These are phyloP conservation scores for Pachliopta kotzebuea DNA, from an alignment of 2,888 invertebrate species.

Conservation along the genomic window DNA sequence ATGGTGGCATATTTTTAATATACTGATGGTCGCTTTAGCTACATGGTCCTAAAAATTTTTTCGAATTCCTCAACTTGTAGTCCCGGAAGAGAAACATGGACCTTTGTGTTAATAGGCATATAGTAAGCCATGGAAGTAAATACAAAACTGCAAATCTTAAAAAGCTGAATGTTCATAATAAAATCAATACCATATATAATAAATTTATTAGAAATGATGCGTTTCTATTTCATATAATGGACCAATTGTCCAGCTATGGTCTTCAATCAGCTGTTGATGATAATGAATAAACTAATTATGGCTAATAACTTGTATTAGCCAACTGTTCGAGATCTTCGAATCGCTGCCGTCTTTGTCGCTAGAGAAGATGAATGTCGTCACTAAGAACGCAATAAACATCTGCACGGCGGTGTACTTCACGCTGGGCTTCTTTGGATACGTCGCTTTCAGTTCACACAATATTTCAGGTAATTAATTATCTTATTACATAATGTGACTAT, in stretches of 20 bases:
- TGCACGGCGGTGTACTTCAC: conserved; percentile 94
- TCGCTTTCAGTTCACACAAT: conserved; percentile 89
- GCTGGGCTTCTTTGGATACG: conserved; percentile 95
- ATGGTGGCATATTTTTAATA: no score
- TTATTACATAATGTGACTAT: neutral
- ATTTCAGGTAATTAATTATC: conserved; percentile 83
- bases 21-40: no score
- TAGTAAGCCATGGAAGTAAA: no score
- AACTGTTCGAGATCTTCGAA: conserved; percentile 96
- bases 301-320: conserved; percentile 68
- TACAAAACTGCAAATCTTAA: no score
- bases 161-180: neutral
- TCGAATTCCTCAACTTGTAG: no score
- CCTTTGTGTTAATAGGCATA: no score
- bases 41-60: no score
- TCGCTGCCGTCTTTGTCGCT: conserved; percentile 92
- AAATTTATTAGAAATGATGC: neutral
- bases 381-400: conserved; percentile 93
- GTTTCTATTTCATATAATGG: no score
- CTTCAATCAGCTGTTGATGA: no score
- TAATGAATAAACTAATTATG: no score
- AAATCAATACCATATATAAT: neutral
- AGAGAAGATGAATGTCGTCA: conserved; percentile 93
- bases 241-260: no score
- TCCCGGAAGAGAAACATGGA: no score